A percentile compares a stretch with the other conserved stretches of the same genome.
phyloP scores from a whole-genome alignment of 2,888 invertebrate species.

The Alloplasta piceator region DNA sequence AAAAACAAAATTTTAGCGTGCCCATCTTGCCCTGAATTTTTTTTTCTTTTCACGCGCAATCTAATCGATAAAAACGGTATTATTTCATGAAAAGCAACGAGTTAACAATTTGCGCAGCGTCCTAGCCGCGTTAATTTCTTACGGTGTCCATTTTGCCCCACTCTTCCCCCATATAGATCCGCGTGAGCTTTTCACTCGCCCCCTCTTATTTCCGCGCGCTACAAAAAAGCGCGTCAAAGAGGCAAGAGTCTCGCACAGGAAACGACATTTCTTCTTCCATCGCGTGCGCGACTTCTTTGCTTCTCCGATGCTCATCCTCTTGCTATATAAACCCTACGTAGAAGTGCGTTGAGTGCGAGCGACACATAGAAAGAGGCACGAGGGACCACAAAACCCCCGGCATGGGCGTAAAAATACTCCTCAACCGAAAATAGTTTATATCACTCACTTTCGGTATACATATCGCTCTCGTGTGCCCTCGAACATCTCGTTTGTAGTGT shows the following conservation, averaged over 20 bases:
- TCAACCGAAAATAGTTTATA: slow-evolving; percentile 72
- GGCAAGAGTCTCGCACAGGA: slow-evolving; percentile 58
- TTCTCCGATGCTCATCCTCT: slow-evolving; percentile 39
- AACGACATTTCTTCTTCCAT: slow-evolving; percentile 63
- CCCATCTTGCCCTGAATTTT: too few relatives aligned
- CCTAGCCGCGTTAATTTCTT: too few relatives aligned
- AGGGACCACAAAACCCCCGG: slow-evolving; percentile 68
- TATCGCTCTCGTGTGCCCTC: slow-evolving; percentile 16
- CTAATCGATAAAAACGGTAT: too few relatives aligned
- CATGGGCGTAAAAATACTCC: slow-evolving; percentile 77
- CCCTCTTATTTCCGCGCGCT: background rate
- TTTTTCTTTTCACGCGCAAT: too few relatives aligned
- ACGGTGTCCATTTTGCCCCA: background rate
- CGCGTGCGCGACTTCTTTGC: slow-evolving; percentile 38
- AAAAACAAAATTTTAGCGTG: too few relatives aligned
- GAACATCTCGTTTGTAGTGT: slow-evolving; percentile 20
- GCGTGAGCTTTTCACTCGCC: background rate
- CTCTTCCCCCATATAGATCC: too few relatives aligned
- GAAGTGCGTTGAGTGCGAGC: slow-evolving; percentile 37
- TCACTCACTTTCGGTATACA: slow-evolving; percentile 20
- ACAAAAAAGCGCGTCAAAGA: slow-evolving; percentile 28
- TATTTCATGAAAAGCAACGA: too few relatives aligned
- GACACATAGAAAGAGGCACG: slow-evolving; percentile 4
- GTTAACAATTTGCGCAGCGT: too few relatives aligned
- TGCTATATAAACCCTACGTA: slow-evolving; percentile 6